Conservation (phyloP, 1,140 invertebrate species). For the Pogonognathellus flavescens region DNA sequence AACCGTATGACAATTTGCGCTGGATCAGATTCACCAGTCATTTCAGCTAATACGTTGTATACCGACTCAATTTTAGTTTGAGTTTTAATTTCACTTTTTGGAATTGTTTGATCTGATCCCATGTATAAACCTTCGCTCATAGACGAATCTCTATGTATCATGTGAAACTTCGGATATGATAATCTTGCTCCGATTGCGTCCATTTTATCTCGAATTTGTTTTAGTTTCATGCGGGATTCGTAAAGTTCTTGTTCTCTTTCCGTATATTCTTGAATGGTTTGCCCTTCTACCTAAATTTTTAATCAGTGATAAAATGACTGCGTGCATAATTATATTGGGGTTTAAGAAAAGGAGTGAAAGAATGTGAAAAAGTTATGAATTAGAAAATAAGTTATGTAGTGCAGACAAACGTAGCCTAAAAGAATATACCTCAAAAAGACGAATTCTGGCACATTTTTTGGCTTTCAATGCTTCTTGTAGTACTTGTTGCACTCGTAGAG, state of each 20-base stretch:
- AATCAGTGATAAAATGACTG: no score
- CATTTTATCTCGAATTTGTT: constrained; percentile 65
- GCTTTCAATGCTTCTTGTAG: constrained; percentile 60
- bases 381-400: no score
- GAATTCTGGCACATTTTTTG: constrained; percentile 37
- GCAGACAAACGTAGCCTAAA: no score
- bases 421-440: constrained; percentile 59
- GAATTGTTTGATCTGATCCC: not conserved
- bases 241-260: constrained; percentile 63
- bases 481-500: constrained; percentile 32
- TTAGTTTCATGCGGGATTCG: constrained; percentile 58
- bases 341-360: no score
- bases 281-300: constrained; percentile 62
- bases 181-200: constrained; percentile 64
- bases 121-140: constrained; percentile 59
- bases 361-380: no score
- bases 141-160: constrained; percentile 65
- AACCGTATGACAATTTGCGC: constrained; percentile 57
- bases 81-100: constrained; percentile 40
- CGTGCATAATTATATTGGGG: no score
- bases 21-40: constrained; percentile 66
- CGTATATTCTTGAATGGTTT: constrained; percentile 61
- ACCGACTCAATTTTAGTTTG: constrained; percentile 59
- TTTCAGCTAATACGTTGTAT: constrained; percentile 56
- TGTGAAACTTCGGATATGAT: constrained; percentile 65